Base-by-base conservation (phyloP, 1,140 invertebrate genomes). In the Whitmania pigra region DNA sequence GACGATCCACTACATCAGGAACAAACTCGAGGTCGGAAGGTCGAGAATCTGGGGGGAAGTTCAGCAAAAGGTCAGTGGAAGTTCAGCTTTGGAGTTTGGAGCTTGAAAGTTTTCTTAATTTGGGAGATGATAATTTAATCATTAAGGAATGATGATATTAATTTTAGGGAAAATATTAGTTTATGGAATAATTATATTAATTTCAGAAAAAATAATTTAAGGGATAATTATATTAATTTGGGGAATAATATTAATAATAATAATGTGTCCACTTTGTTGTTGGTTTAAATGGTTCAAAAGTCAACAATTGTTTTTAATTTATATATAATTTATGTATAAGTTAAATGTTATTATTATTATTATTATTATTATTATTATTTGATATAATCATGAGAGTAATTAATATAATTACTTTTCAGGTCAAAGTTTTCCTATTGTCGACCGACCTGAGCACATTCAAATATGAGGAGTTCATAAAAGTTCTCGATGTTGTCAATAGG, bases 401-500 rank as follows among this genome's bases (percentile, higher is more conserved):
- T n/a, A n/a, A n/a, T n/a, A n/a, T n/a, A n/a, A n/a, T n/a, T n/a
- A n/a, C n/a, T n/a, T n/a, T n/a, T 1, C 0, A 63, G 57, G 2
- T 71, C 4, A 77, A 78, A 3, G 86, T 86, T 36, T 89, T 91
- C 76, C 80, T 94, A 22, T 85, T 88, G 22, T 88, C 87, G 57
- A 88, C 87, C 20, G 88, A 92, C 77, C 80, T 93, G n/a, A 87
- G 88, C 3, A 84, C 86, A 68, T 92, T 91, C 78, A 93, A 93
- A 76, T 94, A 96, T 79, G 93, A 97, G 77, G 92, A 96, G 75
- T 96, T 97, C 78, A 89, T 97, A 54, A 88, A 92, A 78, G 89
- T 96, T 69, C 81, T 98, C 40, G 89, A 89, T 31, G 87, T 94
- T 53, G 85, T 94, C 73, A 90, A 94, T 78, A 89, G 89, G 85